phyloP scores from a whole-genome alignment of 2,797 vertebrate species.

The Synanceia verrucosa region DNA sequence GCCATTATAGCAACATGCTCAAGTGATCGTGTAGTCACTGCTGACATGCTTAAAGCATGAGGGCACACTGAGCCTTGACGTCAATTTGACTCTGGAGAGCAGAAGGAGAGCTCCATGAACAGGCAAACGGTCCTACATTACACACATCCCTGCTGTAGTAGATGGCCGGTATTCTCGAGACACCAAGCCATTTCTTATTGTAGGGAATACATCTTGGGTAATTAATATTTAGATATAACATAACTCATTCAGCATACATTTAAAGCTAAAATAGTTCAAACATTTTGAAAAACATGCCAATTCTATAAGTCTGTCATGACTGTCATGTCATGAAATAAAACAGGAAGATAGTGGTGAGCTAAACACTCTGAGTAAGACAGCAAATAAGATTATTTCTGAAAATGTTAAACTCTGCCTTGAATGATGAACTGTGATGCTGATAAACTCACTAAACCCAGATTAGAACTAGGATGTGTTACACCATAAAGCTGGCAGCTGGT shows the following conservation, averaged over 20 bases:
- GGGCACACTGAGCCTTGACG: constrained; percentile 26
- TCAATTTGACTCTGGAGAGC: constrained; percentile 41
- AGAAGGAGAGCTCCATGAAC: constrained; percentile 29
- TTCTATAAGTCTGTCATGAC: too few relatives aligned
- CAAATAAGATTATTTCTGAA: not conserved
- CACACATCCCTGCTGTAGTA: not conserved
- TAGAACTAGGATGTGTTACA: not conserved
- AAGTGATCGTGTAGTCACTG: constrained; percentile 58
- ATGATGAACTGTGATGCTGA: not conserved
- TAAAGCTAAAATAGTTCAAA: not conserved
- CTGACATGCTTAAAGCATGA: constrained; percentile 67
- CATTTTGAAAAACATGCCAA: not conserved
- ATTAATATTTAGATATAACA: not conserved
- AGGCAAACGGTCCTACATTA: constrained; percentile 19
- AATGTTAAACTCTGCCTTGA: not conserved
- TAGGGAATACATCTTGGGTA: not conserved
- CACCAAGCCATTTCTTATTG: not conserved
- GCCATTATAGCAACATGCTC: constrained; percentile 68
- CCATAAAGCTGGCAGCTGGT: not conserved
- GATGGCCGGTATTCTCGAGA: not conserved
- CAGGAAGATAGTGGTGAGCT: too few relatives aligned
- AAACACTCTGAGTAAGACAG: not conserved
- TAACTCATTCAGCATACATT: not conserved
- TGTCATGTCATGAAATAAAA: too few relatives aligned
- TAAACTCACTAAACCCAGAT: not conserved